Conservation (phyloP, 2,888 invertebrate species). For the Nycteola revayana region DNA sequence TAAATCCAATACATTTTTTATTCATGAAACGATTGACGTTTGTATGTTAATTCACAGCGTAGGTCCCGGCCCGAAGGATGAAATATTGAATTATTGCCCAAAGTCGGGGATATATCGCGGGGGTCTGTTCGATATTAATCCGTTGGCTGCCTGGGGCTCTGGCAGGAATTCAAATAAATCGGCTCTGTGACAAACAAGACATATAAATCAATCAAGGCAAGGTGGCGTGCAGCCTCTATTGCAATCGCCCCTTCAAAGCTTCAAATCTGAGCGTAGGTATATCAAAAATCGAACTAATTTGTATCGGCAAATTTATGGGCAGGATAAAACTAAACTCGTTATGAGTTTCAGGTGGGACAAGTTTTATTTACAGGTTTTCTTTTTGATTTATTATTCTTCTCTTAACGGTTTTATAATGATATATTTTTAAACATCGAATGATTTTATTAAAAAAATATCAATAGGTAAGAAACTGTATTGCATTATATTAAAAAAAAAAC, state of each 20-base stretch:
- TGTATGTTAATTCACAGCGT: slow-evolving; percentile 79
- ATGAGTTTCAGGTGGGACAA: slow-evolving; percentile 63
- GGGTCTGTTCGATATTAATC: slow-evolving; percentile 79
- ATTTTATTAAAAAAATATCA: too few species aligned
- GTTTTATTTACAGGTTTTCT: slow-evolving; percentile 62
- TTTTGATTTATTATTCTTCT: slow-evolving; percentile 60
- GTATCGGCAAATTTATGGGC: slow-evolving; percentile 75
- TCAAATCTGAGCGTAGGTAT: slow-evolving; percentile 42
- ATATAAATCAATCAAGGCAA: slow-evolving; percentile 81
- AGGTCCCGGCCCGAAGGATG: slow-evolving; percentile 75
- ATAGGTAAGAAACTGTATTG: too few species aligned
- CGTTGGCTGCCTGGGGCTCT: slow-evolving; percentile 70
- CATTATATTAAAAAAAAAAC: too few species aligned
- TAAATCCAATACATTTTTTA: slow-evolving; percentile 82
- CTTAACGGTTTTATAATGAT: slow-evolving; percentile 13
- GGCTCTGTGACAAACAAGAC: slow-evolving; percentile 80
- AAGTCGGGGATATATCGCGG: slow-evolving; percentile 75
- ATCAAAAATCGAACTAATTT: slow-evolving; percentile 68
- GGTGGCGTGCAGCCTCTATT: slow-evolving; percentile 77
- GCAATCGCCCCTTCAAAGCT: slow-evolving; percentile 58
- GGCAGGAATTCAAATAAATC: slow-evolving; percentile 83
- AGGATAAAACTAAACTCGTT: slow-evolving; percentile 77
- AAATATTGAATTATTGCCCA: slow-evolving; percentile 81
- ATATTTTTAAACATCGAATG: too few species aligned
- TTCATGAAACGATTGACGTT: slow-evolving; percentile 82